Base-by-base conservation (phyloP, 2,113 vertebrate genomes). In the Rhagologus leucostigma region DNA sequence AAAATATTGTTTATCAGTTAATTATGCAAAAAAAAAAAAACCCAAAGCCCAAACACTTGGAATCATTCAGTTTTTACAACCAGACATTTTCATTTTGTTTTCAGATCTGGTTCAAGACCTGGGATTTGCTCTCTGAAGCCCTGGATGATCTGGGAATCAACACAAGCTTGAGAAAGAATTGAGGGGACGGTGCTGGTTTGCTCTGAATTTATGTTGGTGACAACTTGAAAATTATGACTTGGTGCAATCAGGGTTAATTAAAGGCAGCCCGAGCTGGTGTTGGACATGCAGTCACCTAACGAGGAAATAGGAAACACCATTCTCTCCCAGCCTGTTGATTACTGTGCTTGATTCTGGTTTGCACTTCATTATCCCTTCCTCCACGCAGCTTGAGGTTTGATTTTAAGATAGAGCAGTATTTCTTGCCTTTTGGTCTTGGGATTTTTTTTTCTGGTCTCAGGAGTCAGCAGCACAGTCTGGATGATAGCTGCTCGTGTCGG, bases 311-410 rank as follows among this genome's bases (percentile, higher is more conserved):
- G 41, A 79, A 91, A 82, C 44, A 60, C 49, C 20, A 4, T 41
- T 83, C 26, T 69, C 41, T 76, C 41, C n/a, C 30, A 84, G 0
- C 16, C 13, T 5, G 3, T 33, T 69, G 80, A 30, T 84, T 56
- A 21, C 22, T 30, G 21, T 56, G 73, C 55, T 94, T 69, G 63
- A 83, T 90, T 79, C 71, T 91, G 39, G 15, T 91, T 89, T 70
- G 41, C 52, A 53, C 39, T 59, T 80, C 32, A 8, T 80, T 49
- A 83, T 33, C 37, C 35, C 32, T 88, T 57, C 49, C 22, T 82
- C n/a, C 32, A 13, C 1, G 1, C 18, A 62, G 26, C 55, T 35
- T 33, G 3, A 32, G 37, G 46, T 9, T 18, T 19, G 52, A 46
- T 46, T 46, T 49, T 23, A 50, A 42, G 47, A 8, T 33, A 22